phyloP scores from a whole-genome alignment of 2,797 vertebrate genomes.

The Peromyscus eremicus region DNA sequence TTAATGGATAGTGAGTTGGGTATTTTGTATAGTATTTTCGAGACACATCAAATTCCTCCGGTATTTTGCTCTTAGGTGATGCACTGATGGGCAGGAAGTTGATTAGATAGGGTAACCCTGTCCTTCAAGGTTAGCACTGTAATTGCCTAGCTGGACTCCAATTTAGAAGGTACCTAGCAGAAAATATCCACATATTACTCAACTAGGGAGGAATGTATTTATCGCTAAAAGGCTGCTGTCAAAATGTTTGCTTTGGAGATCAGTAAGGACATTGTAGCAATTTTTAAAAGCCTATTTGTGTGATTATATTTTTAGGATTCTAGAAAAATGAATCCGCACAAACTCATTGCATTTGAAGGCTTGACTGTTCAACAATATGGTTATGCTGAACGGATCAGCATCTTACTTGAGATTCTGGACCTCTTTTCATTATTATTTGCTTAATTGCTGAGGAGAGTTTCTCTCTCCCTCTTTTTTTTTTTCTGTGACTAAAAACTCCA shows the following conservation, averaged over 20 bases:
- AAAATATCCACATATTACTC: constrained; percentile 17
- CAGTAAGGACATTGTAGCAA: constrained; percentile 30
- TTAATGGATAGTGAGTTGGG: background rate
- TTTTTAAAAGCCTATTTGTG: background rate
- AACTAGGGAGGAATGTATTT: constrained; percentile 16
- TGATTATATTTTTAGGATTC: constrained; percentile 18
- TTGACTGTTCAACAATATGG: constrained; percentile 40
- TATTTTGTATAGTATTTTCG: background rate
- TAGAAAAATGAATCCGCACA: constrained; percentile 36
- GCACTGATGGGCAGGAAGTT: background rate
- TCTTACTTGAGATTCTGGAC: background rate
- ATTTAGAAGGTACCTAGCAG: constrained; percentile 38
- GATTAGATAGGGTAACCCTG: background rate
- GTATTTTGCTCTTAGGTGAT: constrained; percentile 31
- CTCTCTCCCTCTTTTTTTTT: background rate
- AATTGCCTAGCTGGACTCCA: background rate
- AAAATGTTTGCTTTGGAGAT: constrained; percentile 52
- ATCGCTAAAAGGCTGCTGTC: constrained; percentile 36
- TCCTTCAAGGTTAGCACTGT: constrained; percentile 18
- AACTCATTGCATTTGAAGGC: constrained; percentile 34
- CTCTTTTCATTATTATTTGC: constrained; percentile 27
- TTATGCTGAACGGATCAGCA: background rate
- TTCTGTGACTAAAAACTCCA: constrained; percentile 5
- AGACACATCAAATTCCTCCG: background rate
- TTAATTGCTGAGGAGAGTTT: background rate